phyloP scores from a whole-genome alignment of 2,113 vertebrate species.

The Stegostoma tigrinum region DNA sequence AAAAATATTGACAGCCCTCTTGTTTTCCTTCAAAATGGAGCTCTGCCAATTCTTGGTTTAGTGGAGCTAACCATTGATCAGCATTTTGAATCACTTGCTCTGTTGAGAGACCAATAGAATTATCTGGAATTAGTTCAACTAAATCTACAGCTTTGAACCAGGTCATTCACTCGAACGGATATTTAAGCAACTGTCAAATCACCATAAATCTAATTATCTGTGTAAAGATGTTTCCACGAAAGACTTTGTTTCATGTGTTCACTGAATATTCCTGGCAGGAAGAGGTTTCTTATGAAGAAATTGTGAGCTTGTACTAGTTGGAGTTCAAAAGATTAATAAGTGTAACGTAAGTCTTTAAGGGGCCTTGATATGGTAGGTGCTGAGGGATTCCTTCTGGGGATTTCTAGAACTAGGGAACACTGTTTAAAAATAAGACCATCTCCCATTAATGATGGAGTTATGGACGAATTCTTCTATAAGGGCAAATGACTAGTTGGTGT shows the following conservation, averaged over 20 bases:
- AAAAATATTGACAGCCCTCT: not conserved
- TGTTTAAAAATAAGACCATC: not conserved
- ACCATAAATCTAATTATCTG: no score
- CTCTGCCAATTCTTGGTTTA: not conserved
- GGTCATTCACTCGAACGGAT: not conserved
- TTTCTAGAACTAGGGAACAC: not conserved
- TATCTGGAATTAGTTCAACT: not conserved
- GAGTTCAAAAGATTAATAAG: not conserved
- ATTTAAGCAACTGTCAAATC: not conserved
- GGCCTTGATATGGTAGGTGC: no score
- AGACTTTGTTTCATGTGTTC: not conserved
- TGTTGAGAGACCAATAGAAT: not conserved
- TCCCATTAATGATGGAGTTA: not conserved
- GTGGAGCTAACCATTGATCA: not conserved
- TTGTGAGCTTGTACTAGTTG: not conserved
- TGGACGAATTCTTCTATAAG: not conserved
- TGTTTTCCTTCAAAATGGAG: not conserved
- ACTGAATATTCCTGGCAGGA: not conserved
- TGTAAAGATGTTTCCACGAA: not conserved
- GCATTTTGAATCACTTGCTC: not conserved
- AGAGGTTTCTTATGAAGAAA: not conserved
- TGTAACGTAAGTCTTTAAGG: not conserved
- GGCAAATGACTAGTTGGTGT: not conserved
- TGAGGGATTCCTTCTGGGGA: no score
- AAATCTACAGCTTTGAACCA: not conserved